Percentiles rank a stretch among this genome's conserved stretches.
phyloP scores from a whole-genome alignment of 1,140 invertebrate species.

The Aporrectodea caliginosa region DNA sequence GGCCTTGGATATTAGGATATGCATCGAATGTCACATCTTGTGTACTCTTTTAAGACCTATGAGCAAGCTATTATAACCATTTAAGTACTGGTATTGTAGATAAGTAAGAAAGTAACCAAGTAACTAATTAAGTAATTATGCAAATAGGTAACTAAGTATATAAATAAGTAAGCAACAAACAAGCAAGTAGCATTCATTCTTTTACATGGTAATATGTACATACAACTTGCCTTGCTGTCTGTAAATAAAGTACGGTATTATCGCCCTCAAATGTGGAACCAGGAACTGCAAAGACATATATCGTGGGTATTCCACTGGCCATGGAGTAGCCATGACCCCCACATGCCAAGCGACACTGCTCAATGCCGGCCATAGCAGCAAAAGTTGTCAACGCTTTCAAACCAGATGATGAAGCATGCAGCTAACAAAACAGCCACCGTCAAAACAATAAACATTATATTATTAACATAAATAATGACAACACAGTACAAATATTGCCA shows the following conservation, averaged over 20 bases:
- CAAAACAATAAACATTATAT: too few relatives aligned
- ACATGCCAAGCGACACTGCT: conserved; percentile 75
- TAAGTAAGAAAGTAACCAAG: background rate
- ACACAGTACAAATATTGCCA: too few relatives aligned
- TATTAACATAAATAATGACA: too few relatives aligned
- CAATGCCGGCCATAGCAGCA: conserved; percentile 69
- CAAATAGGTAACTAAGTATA: background rate
- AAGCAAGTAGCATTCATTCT: background rate
- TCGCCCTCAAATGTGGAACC: conserved; percentile 91
- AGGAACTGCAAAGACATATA: conserved; percentile 76
- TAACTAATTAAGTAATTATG: background rate
- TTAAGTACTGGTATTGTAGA: too few relatives aligned
- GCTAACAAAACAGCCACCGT: too few relatives aligned
- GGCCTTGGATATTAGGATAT: too few relatives aligned
- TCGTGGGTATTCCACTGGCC: conserved; percentile 75
- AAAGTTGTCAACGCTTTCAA: conserved; percentile 80
- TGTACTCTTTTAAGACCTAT: too few relatives aligned
- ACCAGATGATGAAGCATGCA: conserved; percentile 84
- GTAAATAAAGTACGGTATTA: conserved; percentile 84
- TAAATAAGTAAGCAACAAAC: background rate
- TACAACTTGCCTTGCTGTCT: conserved; percentile 69
- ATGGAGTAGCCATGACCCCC: conserved; percentile 91
- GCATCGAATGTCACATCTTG: too few relatives aligned
- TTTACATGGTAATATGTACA: background rate
- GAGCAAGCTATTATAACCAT: too few relatives aligned